Conservation (phyloP, 2,797 vertebrate genomes). For the Tamandua tetradactyla region DNA sequence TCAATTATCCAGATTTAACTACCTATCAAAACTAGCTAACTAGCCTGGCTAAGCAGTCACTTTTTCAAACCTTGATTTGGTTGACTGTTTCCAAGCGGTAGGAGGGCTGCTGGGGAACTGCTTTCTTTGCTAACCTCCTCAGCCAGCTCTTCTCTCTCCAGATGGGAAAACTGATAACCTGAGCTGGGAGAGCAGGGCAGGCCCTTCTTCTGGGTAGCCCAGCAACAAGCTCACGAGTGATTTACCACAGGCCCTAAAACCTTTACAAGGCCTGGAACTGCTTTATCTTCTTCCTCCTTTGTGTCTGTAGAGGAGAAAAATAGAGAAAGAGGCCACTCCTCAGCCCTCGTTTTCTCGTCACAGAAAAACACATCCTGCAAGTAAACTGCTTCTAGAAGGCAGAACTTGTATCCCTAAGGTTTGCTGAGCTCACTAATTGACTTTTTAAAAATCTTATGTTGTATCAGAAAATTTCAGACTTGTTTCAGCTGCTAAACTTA, state of each 20-base stretch:
- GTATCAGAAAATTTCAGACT: not conserved
- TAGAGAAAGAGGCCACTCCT: not conserved
- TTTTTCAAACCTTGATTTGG: not conserved
- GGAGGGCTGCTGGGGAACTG: not conserved
- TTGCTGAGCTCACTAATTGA: not conserved
- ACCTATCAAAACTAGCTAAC: not conserved
- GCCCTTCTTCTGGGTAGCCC: not conserved
- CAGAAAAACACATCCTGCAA: not conserved
- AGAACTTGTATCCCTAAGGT: not conserved
- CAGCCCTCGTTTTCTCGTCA: not conserved
- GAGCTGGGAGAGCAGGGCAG: fast-evolving
- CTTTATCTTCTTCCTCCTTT: not conserved
- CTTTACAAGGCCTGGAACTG: not conserved
- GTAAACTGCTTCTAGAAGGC: not conserved
- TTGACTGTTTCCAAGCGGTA: not conserved
- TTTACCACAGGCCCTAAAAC: no score
- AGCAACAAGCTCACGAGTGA: not conserved
- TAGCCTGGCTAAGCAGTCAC: not conserved
- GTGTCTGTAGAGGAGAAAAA: not conserved
- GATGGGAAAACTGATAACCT: not conserved
- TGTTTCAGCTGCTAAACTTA: not conserved
- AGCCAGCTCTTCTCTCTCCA: not conserved
- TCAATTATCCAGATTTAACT: not conserved
- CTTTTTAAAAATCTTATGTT: not conserved
- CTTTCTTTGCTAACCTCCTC: not conserved